A percentile compares a stretch with the other conserved stretches of the same genome.
phyloP scores from a whole-genome alignment of 1,140 invertebrate species.

The Tetramorium alpestre region DNA sequence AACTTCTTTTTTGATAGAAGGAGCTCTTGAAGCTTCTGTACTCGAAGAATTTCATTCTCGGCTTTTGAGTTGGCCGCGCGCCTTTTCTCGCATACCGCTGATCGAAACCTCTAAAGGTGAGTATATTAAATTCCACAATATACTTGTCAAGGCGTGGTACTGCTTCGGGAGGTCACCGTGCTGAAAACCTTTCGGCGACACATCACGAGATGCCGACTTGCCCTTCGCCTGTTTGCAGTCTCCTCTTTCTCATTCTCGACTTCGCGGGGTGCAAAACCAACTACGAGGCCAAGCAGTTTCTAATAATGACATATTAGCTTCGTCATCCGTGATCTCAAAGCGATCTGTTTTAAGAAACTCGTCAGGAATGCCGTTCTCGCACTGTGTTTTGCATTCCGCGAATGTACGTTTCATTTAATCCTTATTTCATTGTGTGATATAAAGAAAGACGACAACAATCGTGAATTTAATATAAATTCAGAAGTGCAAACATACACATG shows the following conservation, averaged over 20 bases:
- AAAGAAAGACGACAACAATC: background rate
- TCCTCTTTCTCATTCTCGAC: conserved; percentile 61
- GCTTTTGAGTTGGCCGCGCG: conserved; percentile 55
- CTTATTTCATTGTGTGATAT: background rate
- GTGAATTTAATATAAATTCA: background rate
- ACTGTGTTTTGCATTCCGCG: background rate
- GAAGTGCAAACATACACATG: background rate
- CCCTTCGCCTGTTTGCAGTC: background rate
- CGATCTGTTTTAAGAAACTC: conserved; percentile 72
- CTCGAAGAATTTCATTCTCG: conserved; percentile 42
- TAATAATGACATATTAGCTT: conserved; percentile 84
- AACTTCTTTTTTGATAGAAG: background rate
- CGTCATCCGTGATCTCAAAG: conserved; percentile 79
- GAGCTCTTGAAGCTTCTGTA: background rate
- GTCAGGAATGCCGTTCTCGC: conserved; percentile 25
- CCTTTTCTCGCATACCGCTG: conserved; percentile 60
- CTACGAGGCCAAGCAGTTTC: conserved; percentile 70
- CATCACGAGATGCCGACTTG: conserved; percentile 75
- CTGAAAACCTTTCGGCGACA: conserved; percentile 74
- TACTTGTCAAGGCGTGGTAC: conserved; percentile 82
- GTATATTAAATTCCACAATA: conserved; percentile 82
- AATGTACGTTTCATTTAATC: background rate
- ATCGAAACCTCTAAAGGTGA: conserved; percentile 52
- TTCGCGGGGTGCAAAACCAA: conserved; percentile 79
- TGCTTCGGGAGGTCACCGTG: conserved; percentile 52